Base-by-base conservation (phyloP, 2,888 invertebrate species). In the Panzeria rudis region DNA sequence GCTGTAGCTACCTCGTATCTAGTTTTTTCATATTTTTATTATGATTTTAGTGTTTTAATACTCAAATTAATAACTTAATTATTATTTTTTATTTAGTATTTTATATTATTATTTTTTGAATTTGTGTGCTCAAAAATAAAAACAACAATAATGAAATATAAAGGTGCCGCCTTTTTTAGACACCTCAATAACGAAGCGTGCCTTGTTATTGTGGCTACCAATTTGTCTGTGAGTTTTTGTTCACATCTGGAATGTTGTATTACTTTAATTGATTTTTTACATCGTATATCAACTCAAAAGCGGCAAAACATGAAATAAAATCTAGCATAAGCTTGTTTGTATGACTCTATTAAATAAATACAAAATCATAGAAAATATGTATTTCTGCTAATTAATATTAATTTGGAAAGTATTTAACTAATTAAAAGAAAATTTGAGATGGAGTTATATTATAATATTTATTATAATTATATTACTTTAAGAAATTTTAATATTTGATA, bases 131-230 rank as follows among this genome's bases (percentile, higher is more conserved):
- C 13, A 47, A 41, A 29, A 69, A 52, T 32, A 62, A 54, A 38
- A 61, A 38, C n/a, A 62, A 59, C 20, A 44, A 56, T 35, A 79
- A 50, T 47, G 23, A 73, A 41, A 69, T 54, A 3, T 71, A 82
- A 85, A 82, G 78, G 61, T 82, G 85, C 82, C 85, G 85, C 82
- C 85, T 82, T 71, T 73, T 79, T 75, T 59, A 75, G 71, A 66
- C 85, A 85, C 85, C 82, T 79, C 32, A 64, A 69, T 32, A 47
- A 52, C 23, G 23, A 81, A 82, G 82, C 64, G 75, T 79, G 85
- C 78, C 71, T 64, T 50, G 11, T 52, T 69, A 20, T 15, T 23
- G 69, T 32, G 35, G 75, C 71, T 62, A 75, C 66, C 75, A 78
- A 78, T 69, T 85, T 78, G 69, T 85, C 17, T n/a, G 17, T 25